These are phyloP conservation scores for Cistogaster globosa DNA, from an alignment of 2,888 invertebrate species.

Conservation along the genomic window DNA sequence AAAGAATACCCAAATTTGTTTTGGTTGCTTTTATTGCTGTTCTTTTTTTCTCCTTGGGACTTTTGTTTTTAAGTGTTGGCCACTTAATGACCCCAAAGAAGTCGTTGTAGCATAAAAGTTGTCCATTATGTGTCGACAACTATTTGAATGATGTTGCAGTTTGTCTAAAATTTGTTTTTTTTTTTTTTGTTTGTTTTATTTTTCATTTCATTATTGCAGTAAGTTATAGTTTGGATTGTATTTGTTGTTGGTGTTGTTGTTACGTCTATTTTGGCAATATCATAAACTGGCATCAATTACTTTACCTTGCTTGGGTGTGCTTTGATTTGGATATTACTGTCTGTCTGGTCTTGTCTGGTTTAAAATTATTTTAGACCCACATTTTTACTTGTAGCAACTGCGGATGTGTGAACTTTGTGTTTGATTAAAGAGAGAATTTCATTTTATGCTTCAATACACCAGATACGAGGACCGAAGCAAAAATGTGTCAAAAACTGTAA, in stretches of 20 bases:
- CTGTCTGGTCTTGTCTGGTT: conserved; percentile 49
- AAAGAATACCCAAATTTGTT: conserved; percentile 30
- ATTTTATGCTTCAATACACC: neutral
- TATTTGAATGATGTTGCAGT: conserved; percentile 49
- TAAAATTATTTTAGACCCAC: conserved; percentile 7
- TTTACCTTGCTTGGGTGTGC: conserved; percentile 46
- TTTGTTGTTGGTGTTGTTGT: conserved; percentile 39
- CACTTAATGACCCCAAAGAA: conserved; percentile 55
- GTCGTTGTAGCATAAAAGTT: conserved; percentile 46
- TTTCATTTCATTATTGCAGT: neutral
- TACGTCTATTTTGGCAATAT: conserved; percentile 66
- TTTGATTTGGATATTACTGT: conserved; percentile 54
- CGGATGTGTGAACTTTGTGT: conserved; percentile 7
- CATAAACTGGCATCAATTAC: conserved; percentile 68
- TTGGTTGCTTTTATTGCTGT: conserved; percentile 24
- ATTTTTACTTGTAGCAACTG: neutral
- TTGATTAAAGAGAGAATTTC: neutral
- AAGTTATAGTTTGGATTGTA: conserved; percentile 10
- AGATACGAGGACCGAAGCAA: neutral
- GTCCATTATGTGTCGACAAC: conserved; percentile 52
- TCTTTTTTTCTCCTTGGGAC: conserved; percentile 5
- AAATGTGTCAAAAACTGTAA: too few species aligned
- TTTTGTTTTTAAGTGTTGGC: conserved; percentile 58
- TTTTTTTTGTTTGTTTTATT: neutral
- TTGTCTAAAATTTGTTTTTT: conserved; percentile 26